phyloP scores from a whole-genome alignment of 2,797 vertebrate genomes.

The Macropodus opercularis region DNA sequence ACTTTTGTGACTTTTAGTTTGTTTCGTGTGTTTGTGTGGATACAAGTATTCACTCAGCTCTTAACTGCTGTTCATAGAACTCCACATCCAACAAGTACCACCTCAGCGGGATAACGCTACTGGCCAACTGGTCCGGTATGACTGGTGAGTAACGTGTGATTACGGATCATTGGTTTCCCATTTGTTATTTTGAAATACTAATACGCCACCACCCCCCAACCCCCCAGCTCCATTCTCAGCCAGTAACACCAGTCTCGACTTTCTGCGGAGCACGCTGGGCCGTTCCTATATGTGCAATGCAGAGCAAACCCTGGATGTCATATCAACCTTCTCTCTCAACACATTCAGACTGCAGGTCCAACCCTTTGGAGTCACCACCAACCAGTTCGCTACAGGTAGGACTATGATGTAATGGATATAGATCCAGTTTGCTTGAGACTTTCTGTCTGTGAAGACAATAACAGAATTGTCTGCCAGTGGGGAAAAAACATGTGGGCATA shows the following conservation, averaged over 20 bases:
- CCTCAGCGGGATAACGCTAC: slow-evolving; percentile 73
- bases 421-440: neutral
- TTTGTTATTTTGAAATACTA: neutral
- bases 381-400: slow-evolving; percentile 89
- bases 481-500: neutral
- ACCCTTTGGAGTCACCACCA: slow-evolving; percentile 86
- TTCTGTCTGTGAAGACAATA: neutral
- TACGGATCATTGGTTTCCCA: neutral
- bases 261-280: slow-evolving; percentile 84
- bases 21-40: neutral
- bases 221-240: slow-evolving; percentile 63
- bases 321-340: slow-evolving; percentile 81
- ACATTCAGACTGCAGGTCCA: slow-evolving; percentile 89
- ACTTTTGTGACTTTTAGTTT: neutral
- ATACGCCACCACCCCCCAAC: too few relatives aligned
- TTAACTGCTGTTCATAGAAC: slow-evolving; percentile 68
- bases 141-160: slow-evolving; percentile 58
- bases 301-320: slow-evolving; percentile 84
- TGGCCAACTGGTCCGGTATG: slow-evolving; percentile 71
- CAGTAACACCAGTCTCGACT: slow-evolving; percentile 82
- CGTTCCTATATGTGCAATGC: slow-evolving; percentile 91
- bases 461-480: neutral
- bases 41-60: neutral
- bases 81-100: slow-evolving; percentile 77
- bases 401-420: neutral